These are phyloP conservation scores for Melanostigma gelatinosum DNA, from an alignment of 2,113 vertebrate genomes.

Conservation along the genomic window DNA sequence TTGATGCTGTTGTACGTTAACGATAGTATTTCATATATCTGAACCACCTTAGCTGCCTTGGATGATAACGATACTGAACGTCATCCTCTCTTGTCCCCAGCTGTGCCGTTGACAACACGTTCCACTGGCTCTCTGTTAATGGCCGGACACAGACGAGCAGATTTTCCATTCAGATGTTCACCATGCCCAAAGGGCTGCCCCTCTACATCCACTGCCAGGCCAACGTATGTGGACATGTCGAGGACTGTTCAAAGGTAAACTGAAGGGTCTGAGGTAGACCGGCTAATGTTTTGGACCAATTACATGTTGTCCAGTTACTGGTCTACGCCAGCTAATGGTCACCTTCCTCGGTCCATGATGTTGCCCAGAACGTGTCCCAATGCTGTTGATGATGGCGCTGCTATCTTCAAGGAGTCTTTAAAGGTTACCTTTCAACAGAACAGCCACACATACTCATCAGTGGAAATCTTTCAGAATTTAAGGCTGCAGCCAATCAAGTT, in stretches of 20 bases:
- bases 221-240: slow-evolving; percentile 66
- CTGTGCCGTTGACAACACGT: slow-evolving; percentile 74
- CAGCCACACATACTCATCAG: neutral
- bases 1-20: neutral
- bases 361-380: neutral
- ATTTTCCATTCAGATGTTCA: slow-evolving; percentile 80
- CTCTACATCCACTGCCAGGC: slow-evolving; percentile 80
- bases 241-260: slow-evolving; percentile 74
- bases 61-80: neutral
- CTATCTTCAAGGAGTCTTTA: too few species aligned
- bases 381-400: too few species aligned
- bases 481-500: neutral
- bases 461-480: neutral
- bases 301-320: neutral
- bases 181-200: slow-evolving; percentile 63
- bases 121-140: slow-evolving; percentile 75
- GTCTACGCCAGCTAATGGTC: too few species aligned
- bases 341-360: neutral
- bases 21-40: neutral
- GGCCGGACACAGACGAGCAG: slow-evolving; percentile 59
- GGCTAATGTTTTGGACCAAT: neutral
- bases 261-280: too few species aligned
- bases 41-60: neutral
- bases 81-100: slow-evolving; percentile 41
- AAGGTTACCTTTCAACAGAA: neutral